Base-by-base conservation (phyloP, 2,888 invertebrate species). In the Mythimna albipuncta region DNA sequence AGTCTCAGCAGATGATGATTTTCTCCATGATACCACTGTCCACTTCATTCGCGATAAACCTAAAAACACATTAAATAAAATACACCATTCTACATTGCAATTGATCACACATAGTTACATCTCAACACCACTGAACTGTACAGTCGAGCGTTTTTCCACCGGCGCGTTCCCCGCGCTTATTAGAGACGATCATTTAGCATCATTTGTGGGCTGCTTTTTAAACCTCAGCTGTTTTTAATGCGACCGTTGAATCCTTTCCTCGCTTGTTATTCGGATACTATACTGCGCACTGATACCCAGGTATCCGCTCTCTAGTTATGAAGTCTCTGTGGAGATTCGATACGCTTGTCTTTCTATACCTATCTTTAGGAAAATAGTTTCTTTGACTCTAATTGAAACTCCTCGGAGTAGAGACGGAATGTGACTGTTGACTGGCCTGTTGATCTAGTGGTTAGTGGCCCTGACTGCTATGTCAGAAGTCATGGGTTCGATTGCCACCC, bases 191-290 rank as follows among this genome's bases (percentile, higher is more conserved):
- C 93, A 93, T 94, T 94, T 92, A 93, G 89, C 94, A 94, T 94
- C 95, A 94, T 96, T 95, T 95, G 92, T 91, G 92, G 90, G 89
- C 90, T 91, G 92, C 91, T 91, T 94, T 94, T 95, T 93, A 94
- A 93, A 93, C 91, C 92, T 94, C 94, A 94, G 94, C 93, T 93
- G 93, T 92, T 93, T 93, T 94, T 93, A 95, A 94, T 93, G 92
- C 92, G 89, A 88, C 89, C 89, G 87, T 89, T 88, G 91, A 93
- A 94, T 93, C 94, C 94, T 94, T 94, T 93, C 91, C 83, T 84
- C 89, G 92, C 93, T 95, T 94, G 95, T 94, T 94, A 93, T 89
- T 85, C 89, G 91, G 90, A 91, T 91, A 91, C 91, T 90, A 91
- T 91, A 91, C 88, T 88, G 67, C 58, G 54, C 88, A 87, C 88